These are phyloP conservation scores for Drosophila mimetica DNA, from an alignment of 2,888 invertebrate genomes.

Conservation along the genomic window DNA sequence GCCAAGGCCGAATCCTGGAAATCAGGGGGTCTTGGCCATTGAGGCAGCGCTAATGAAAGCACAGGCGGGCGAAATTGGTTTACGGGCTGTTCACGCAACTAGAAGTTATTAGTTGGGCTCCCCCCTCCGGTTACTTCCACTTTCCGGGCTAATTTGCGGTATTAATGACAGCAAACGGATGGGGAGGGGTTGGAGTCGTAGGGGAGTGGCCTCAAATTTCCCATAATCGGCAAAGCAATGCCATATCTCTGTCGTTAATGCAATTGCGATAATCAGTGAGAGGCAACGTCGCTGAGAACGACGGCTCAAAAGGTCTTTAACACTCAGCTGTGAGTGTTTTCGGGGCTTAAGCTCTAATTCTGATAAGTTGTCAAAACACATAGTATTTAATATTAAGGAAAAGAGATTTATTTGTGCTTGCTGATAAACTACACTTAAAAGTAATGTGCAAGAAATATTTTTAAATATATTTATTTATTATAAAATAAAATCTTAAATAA, in stretches of 20 bases:
- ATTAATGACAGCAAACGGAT: slow-evolving; percentile 59
- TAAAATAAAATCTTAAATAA: no score
- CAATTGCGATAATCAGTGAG: slow-evolving; percentile 18
- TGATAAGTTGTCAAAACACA: no score
- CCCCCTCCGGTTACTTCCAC: slow-evolving; percentile 21
- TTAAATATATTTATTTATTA: no score
- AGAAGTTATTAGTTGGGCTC: slow-evolving; percentile 71
- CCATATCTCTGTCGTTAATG: slow-evolving; percentile 29
- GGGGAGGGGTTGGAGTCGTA: slow-evolving; percentile 18
- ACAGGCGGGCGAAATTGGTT: slow-evolving; percentile 51
- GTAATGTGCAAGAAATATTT: no score
- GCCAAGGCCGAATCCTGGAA: slow-evolving; percentile 30
- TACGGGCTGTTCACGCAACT: slow-evolving; percentile 65
- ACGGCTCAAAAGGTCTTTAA: background rate
- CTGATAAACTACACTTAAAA: no score
- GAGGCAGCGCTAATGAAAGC: slow-evolving; percentile 71
- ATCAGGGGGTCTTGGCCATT: slow-evolving; percentile 45
- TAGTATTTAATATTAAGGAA: no score
- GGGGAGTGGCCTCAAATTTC: slow-evolving; percentile 2
- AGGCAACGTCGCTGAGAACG: background rate
- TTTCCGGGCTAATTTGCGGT: slow-evolving; percentile 66
- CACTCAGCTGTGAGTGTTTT: background rate
- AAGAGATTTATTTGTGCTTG: no score
- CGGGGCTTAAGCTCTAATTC: no score
- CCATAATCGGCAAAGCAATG: slow-evolving; percentile 60